phyloP scores from a whole-genome alignment of 2,888 invertebrate species.

The Eupithecia tripunctaria region DNA sequence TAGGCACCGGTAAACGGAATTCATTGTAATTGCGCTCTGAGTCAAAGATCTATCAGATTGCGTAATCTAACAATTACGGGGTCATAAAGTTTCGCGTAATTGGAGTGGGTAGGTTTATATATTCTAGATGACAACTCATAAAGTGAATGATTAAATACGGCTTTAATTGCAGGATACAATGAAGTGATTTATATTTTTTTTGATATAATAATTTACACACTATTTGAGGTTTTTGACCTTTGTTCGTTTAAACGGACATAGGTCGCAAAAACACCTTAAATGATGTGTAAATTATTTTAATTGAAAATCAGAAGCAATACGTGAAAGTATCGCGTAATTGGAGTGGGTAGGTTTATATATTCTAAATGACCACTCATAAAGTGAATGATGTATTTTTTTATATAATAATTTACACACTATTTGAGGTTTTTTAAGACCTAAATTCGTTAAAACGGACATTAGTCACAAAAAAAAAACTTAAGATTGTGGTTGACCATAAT shows the following conservation, averaged over 20 bases:
- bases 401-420: background rate
- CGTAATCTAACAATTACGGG: constrained; percentile 38
- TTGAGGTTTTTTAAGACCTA: too few relatives aligned
- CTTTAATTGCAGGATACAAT: background rate
- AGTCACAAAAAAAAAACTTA: too few relatives aligned
- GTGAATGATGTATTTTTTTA: background rate
- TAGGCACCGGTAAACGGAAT: constrained; percentile 5
- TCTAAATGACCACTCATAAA: constrained; percentile 22
- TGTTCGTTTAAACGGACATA: too few relatives aligned
- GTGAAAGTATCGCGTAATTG: constrained; percentile 30
- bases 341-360: constrained; percentile 16
- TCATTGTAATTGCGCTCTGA: constrained; percentile 10
- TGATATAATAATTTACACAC: background rate
- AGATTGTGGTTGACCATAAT: too few relatives aligned
- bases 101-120: constrained; percentile 19
- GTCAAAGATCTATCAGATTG: constrained; percentile 37
- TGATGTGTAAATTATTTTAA: too few relatives aligned
- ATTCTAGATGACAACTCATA: constrained; percentile 23
- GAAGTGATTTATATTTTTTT: background rate
- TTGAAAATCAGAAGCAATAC: too few relatives aligned
- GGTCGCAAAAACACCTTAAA: too few relatives aligned
- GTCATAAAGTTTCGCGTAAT: constrained; percentile 30
- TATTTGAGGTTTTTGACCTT: too few relatives aligned
- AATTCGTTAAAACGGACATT: too few relatives aligned
- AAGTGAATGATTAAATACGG: constrained; percentile 6